phyloP scores from a whole-genome alignment of 53 echinoderm and acorn worm genomes.

The Henricia sp. region DNA sequence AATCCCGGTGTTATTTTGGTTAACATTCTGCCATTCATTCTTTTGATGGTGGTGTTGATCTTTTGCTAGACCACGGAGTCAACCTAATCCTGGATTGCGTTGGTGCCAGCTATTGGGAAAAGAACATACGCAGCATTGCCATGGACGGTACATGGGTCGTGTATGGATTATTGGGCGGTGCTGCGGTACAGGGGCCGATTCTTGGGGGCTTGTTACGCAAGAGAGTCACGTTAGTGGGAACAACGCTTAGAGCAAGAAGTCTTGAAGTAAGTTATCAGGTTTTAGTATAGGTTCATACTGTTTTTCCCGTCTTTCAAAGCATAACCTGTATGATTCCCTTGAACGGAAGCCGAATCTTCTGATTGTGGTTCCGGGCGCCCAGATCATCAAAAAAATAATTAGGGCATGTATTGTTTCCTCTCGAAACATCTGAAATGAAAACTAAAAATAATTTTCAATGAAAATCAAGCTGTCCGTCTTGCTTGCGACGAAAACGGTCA shows the following conservation, averaged over 20 bases:
- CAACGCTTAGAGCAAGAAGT: conserved; percentile 77
- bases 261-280: conserved; percentile 67
- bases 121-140: conserved; percentile 75
- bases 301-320: too few relatives aligned
- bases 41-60: not conserved
- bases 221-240: conserved; percentile 67
- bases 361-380: too few relatives aligned
- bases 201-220: conserved; percentile 76
- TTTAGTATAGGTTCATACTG: not conserved
- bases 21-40: too few relatives aligned
- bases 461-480: too few relatives aligned
- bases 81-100: conserved; percentile 93
- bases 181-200: conserved; percentile 70
- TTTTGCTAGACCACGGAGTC: conserved; percentile 77
- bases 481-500: too few relatives aligned
- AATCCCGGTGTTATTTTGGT: too few relatives aligned
- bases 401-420: too few relatives aligned
- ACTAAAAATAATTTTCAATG: too few relatives aligned
- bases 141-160: conserved; percentile 87
- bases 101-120: conserved; percentile 79
- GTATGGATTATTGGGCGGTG: conserved; percentile 88
- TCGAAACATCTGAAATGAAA: too few relatives aligned
- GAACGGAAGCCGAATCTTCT: too few relatives aligned
- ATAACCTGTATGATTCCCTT: too few relatives aligned
- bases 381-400: too few relatives aligned